Evolutionary conservation across 1,140 invertebrate genomes (phyloP), one percentile per base, ranked within the genome.

Genomic region (Chymomyza costata): DNA sequence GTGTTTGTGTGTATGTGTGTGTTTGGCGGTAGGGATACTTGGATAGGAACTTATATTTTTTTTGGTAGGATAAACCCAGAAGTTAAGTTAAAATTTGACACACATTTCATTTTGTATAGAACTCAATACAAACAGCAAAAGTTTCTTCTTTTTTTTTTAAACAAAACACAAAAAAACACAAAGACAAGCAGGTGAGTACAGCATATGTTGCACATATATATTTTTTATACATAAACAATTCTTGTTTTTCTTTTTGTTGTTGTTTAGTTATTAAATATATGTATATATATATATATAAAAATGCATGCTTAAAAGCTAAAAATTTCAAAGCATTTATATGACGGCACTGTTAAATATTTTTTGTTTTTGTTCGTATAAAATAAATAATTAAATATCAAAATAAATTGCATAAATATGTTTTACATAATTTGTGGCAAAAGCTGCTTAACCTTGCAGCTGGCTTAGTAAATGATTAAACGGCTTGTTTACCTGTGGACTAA

Each of bases 401-500:
- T 30, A 44, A 38, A 19, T 52, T 58, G 51, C 43, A 65, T 44
- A 55, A 44, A 50, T 19, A 31, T 38, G 39, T 37, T 57, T 51
- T 43, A 50, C 55, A 50, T 44, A 18, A 32, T 19, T 28, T 47
- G 45, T 58, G 55, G 35, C 47, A 34, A 50, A 57, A 50, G 39
- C n/a, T 37, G 17, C 41, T 76, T 63, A 78, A 54, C 43, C 44
- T 63, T 80, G 67, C 58, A 78, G 67, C 55, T 78, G 73, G 54
- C 76, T 83, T 59, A 84, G 63, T 58, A 74, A 76, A 46, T 69
- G 58, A 64, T 68, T 68, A 52, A 64, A 49, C 47, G 41, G 52
- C 68, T 70, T 83, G 68, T 89, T 89, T 90, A 97, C 95, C 93
- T 97, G 95, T 37, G 95, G 94, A 56, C 94, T 94, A 57, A 97